Evolutionary conservation across 2,888 invertebrate species (phyloP).

Genomic region (Cordilura impudica): DNA sequence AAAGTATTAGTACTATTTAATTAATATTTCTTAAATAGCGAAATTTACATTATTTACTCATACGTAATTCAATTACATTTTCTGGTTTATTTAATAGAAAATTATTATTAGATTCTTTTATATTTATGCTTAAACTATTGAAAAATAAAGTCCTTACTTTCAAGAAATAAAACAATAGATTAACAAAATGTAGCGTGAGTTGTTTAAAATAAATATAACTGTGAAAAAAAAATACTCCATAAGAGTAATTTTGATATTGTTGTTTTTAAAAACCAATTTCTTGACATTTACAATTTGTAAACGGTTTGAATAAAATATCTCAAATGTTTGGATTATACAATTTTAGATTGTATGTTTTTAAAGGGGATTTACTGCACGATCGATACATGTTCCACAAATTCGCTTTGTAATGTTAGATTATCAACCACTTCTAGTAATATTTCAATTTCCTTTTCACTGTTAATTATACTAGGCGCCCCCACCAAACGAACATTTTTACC

Average conservation of each 20-base stretch:
- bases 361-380: conserved; percentile 61
- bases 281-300: background rate
- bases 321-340: background rate
- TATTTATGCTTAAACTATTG: conserved; percentile 53
- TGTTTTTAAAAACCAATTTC: background rate
- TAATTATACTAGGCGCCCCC: conserved; percentile 76
- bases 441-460: conserved; percentile 74
- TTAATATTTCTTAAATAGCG: conserved; percentile 22
- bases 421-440: conserved; percentile 77
- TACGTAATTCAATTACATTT: conserved; percentile 67
- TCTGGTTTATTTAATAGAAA: conserved; percentile 30
- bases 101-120: conserved; percentile 47
- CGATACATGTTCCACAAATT: conserved; percentile 71
- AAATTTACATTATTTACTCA: conserved; percentile 59
- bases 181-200: conserved; percentile 48
- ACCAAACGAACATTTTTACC: conserved; percentile 77
- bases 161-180: conserved; percentile 33
- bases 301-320: background rate
- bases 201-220: conserved; percentile 13
- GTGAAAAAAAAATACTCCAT: background rate
- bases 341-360: background rate
- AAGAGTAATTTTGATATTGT: conserved; percentile 10
- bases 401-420: conserved; percentile 72
- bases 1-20: conserved; percentile 13
- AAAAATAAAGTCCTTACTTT: conserved; percentile 45